Evolutionary conservation across 2,113 vertebrate genomes (phyloP), one percentile per base, ranked within the genome.

Genomic region (Notechis scutatus): DNA sequence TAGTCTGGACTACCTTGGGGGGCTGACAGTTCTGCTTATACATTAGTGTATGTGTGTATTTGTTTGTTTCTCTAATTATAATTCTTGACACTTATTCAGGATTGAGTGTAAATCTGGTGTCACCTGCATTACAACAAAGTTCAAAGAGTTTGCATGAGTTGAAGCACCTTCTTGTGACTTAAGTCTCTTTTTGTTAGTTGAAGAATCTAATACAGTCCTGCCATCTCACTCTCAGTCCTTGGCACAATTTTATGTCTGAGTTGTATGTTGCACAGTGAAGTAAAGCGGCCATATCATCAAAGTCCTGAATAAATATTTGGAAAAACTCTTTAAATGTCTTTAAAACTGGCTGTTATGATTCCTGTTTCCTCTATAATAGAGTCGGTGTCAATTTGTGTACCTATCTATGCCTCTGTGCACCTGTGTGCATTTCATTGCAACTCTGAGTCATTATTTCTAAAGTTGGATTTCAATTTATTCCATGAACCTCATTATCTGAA

Each of bases 401-500:
- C 39, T 47, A 61, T 29, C 52, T 50, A n/a, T 61, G 12, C 74
- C 59, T n/a, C 23, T 61, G 11, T 20, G 45, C 92, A 93, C 92
- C 92, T 93, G 92, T 59, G 56, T 39, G 39, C 56, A 64, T 86
- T 87, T 87, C 92, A 90, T 52, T 90, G 81, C 89, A 93, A 47
- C 15, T 56, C 74, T 90, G 92, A 87, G 89, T 90, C 81, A 93
- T 93, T 93, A 93, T 93, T 93, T 90, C 89, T 90, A 57, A 81
- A 87, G 89, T 93, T 86, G 89, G 92, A 55, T 59, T 90, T 24
- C 90, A 90, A 93, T 90, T 90, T 93, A 93, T 90, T 64, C 56
- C 18, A 20, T 54, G n/a, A 54, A 90, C 56, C 89, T 93, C 92
- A 90, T 93, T 90, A 93, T 87, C 92, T 93, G 92, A 90, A 87